A percentile compares a stretch with the other conserved stretches of the same genome.
Conservation (phyloP, 2,888 invertebrate genomes). For the Eristalis pertinax region DNA sequence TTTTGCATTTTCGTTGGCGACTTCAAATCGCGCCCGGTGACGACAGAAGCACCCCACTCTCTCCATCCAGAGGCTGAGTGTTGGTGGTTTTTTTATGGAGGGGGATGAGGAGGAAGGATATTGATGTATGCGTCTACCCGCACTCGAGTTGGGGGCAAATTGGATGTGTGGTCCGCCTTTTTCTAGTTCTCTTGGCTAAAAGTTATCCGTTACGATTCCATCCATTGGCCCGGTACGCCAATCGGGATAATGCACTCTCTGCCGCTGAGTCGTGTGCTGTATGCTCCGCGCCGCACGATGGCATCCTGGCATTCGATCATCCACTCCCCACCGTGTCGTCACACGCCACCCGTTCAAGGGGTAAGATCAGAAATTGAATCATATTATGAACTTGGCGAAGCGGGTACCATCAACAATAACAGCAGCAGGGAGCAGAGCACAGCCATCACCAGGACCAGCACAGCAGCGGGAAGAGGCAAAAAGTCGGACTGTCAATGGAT, state of each 20-base stretch:
- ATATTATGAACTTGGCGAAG: conserved; percentile 70
- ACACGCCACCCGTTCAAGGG: conserved; percentile 2
- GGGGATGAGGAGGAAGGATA: conserved; percentile 6
- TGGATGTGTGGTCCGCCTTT: conserved; percentile 65
- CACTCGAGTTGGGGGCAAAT: not conserved
- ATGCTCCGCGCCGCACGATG: too few relatives aligned
- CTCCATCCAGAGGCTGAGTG: not conserved
- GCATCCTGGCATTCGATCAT: conserved; percentile 56
- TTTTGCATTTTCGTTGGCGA: conserved; percentile 50
- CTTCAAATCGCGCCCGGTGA: conserved; percentile 58
- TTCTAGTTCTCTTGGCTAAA: conserved; percentile 63
- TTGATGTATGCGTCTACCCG: conserved; percentile 8
- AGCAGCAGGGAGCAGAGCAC: conserved; percentile 2
- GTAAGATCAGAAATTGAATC: conserved; percentile 69
- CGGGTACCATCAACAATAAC: conserved; percentile 69
- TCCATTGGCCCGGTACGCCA: conserved; percentile 43
- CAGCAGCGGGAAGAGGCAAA: not conserved
- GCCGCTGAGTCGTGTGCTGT: conserved; percentile 17
- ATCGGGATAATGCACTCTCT: conserved; percentile 65
- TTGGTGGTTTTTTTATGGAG: not conserved
- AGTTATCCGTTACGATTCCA: conserved; percentile 66
- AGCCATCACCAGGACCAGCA: not conserved
- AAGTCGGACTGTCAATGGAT: not conserved
- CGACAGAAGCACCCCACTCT: not conserved
- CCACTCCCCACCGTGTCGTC: conserved; percentile 3